Evolutionary conservation across 2,888 invertebrate genomes (phyloP), one percentile per base, ranked within the genome.

Genomic region (Chrysolina haemoptera): DNA sequence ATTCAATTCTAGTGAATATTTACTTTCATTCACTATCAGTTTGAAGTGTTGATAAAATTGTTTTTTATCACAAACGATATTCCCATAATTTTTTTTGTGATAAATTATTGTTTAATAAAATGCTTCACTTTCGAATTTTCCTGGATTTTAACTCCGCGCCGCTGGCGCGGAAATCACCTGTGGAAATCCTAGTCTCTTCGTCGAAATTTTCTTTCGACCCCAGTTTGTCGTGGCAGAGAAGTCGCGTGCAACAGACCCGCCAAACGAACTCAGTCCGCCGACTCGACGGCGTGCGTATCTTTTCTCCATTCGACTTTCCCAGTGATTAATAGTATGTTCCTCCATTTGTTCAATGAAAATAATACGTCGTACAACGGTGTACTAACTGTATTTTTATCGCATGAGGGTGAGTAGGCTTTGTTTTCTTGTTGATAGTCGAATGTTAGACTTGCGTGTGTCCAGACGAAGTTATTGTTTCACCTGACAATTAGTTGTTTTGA

Each of bases 121-220:
- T 1, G 9, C 48, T 6, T 48, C 48, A 16, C 8, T 48, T 48
- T 1, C 16, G n/a, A 48, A 16, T 48, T 48, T 10, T n/a, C 2
- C 6, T 11, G 5, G 18, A 12, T 43, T 46, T 59, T 50, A 11
- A 18, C 62, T 43, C 53, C 74, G 69, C 74, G 69, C 69, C 69
- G 66, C 53, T 74, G 76, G 59, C 50, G 20, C 55, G 63, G 10
- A 69, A 74, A 62, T 71, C 76, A 76, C 74, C 71, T 74, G 76
- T 76, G 65, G 76, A 76, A 76, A 76, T 59, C 63, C 18, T 64
- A 62, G 69, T 53, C 65, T 63, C 63, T 69, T 62, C 62, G 48
- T 72, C 67, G 72, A 75, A 74, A 70, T 41, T 72, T 72, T 75
- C 71, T 40, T 69, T 48, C 41, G 50, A 50, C 35, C 50, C 43